phyloP scores from a whole-genome alignment of 1,140 invertebrate genomes.

The Idris sp. region DNA sequence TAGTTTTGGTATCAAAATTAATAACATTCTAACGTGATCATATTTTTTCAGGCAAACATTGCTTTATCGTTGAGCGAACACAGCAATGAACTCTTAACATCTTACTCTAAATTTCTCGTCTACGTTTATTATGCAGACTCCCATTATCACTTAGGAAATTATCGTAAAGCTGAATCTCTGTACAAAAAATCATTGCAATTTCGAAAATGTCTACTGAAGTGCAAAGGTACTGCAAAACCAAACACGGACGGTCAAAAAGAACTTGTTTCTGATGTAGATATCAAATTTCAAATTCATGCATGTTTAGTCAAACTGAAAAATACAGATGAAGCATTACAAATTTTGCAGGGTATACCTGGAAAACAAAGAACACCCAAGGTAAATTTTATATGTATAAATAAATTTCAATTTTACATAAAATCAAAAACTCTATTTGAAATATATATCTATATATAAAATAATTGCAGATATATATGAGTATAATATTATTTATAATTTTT shows the following conservation, averaged over 20 bases:
- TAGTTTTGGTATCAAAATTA: too few relatives aligned
- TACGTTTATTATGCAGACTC: conserved; percentile 84
- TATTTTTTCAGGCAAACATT: conserved; percentile 81
- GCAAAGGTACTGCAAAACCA: conserved; percentile 77
- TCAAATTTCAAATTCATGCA: conserved; percentile 87
- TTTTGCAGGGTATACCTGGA: conserved; percentile 84
- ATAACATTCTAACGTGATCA: too few relatives aligned
- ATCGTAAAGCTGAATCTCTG: conserved; percentile 83
- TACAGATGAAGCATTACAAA: conserved; percentile 81
- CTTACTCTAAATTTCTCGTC: conserved; percentile 81
- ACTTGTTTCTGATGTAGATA: conserved; percentile 81
- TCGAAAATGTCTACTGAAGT: conserved; percentile 84
- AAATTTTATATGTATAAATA: too few relatives aligned
- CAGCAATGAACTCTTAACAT: conserved; percentile 80
- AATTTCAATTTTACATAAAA: background rate
- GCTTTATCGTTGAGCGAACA: conserved; percentile 83
- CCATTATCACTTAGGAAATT: conserved; percentile 82
- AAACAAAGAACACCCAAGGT: conserved; percentile 84
- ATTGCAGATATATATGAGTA: too few relatives aligned
- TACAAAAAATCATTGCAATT: conserved; percentile 84
- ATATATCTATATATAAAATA: too few relatives aligned
- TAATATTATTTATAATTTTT: conserved; percentile 12
- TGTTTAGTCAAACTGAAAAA: conserved; percentile 84
- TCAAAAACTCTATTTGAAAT: too few relatives aligned
- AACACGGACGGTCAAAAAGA: conserved; percentile 77